Conservation (phyloP, 2,797 vertebrate genomes). For the Coilia nasus region DNA sequence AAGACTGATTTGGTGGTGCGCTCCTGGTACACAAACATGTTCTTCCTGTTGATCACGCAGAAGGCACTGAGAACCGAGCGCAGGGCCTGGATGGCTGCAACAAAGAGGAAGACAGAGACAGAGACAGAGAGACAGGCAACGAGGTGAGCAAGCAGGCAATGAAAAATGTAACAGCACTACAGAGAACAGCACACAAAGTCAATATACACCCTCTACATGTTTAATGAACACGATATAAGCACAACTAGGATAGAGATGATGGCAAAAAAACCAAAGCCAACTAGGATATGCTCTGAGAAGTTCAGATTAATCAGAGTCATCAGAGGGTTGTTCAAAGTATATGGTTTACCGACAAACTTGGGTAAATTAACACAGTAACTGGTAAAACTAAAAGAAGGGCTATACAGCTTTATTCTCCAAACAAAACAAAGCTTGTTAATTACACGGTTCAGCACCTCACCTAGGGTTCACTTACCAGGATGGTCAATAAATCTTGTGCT, state of each 20-base stretch:
- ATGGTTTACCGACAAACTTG: too few species aligned
- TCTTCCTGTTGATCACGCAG: slow-evolving; percentile 96
- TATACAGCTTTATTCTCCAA: too few species aligned
- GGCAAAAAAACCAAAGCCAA: not conserved
- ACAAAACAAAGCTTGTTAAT: too few species aligned
- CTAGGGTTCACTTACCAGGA: too few species aligned
- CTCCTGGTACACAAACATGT: slow-evolving; percentile 99
- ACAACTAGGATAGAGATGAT: not conserved
- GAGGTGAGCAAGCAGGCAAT: not conserved
- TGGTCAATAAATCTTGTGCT: too few species aligned
- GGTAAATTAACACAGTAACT: too few species aligned
- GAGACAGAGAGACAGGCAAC: not conserved
- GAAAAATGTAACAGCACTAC: not conserved
- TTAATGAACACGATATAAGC: not conserved
- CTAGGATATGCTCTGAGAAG: not conserved
- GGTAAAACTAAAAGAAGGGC: too few species aligned
- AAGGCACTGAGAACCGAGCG: slow-evolving; percentile 95
- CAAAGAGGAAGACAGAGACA: not conserved
- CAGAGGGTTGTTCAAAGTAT: not conserved
- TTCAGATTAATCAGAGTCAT: not conserved
- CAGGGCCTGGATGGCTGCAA: slow-evolving; percentile 90
- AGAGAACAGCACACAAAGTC: not conserved
- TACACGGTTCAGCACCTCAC: too few species aligned
- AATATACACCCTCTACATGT: not conserved
- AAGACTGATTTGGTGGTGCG: slow-evolving; percentile 94